Evolutionary conservation across 1,140 invertebrate species (phyloP), one percentile per base, ranked within the genome.

Genomic region (Pseudomyrmex gracilis): DNA sequence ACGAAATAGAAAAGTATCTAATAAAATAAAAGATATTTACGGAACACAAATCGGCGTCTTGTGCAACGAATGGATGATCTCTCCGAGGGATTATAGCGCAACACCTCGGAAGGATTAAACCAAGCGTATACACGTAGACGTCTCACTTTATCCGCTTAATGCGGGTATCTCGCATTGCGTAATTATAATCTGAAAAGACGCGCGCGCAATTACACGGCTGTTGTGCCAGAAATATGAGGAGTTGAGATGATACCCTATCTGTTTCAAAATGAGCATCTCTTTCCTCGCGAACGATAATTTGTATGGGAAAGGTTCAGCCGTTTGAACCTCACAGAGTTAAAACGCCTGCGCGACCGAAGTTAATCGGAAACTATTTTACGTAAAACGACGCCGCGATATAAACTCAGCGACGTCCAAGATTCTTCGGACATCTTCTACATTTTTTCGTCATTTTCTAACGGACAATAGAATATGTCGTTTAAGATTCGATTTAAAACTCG

Each of bases 221-320:
- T 15, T 34, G 22, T 22, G 24, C 22, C 24, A 55, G 73, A 51
- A 64, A 51, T 63, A 66, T 17, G 24, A 53, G 57, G 9, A 60
- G 57, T 10, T 22, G n/a, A 76, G 47, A 76, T 76, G 47, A 76
- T 66, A 15, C n/a, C 22, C 8, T 76, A 66, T 66, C 47, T 17
- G 24, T 51, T 76, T 34, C 47, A 4, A 76, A 76, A 76, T 20
- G 61, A 76, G 24, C 24, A 20, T 76, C 24, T 76, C 24, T 76
- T 76, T n/a, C 4, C 34, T 76, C 47, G 1, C 13, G 10, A 22
- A 2, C 8, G 47, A 76, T 66, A 76, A 76, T 66, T 66, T 66
- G 53, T 53, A 66, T 15, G 12, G 20, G 22, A 66, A 66, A 34
- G 47, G 8, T 66, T 76, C 45, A 64, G 45, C 10, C 9, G 2